Evolutionary conservation across 1,140 invertebrate genomes (phyloP).

Genomic region (Palaemon carinicauda): DNA sequence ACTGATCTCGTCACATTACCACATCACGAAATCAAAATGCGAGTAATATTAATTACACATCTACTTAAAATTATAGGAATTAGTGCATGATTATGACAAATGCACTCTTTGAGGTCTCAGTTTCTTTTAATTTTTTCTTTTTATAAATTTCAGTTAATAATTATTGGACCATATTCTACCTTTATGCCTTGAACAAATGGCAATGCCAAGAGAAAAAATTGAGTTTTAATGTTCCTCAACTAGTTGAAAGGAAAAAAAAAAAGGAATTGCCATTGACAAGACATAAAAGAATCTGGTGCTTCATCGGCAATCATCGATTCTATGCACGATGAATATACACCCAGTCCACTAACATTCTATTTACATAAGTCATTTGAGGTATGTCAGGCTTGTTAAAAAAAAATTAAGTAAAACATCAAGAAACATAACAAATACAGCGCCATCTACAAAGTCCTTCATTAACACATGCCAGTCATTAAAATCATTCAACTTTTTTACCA

Average conservation of each 20-base stretch:
- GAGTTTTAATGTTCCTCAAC: no score
- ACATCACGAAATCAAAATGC: slow-evolving; percentile 48
- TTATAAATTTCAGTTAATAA: neutral
- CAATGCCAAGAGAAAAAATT: no score
- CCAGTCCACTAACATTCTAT: slow-evolving; percentile 47
- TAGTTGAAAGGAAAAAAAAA: no score
- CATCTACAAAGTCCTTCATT: no score
- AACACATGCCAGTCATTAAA: no score
- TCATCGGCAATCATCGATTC: neutral
- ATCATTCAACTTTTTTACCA: no score
- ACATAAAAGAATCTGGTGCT: slow-evolving; percentile 6
- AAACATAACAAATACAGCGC: slow-evolving; percentile 44
- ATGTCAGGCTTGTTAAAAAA: slow-evolving; percentile 49
- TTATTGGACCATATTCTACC: no score
- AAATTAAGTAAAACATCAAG: slow-evolving; percentile 22
- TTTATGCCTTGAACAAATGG: no score
- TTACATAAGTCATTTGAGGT: slow-evolving; percentile 51
- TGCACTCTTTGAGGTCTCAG: slow-evolving; percentile 47
- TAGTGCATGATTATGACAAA: slow-evolving; percentile 52
- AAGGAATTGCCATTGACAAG: neutral
- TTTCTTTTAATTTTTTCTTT: slow-evolving; percentile 41
- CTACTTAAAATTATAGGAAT: slow-evolving; percentile 57
- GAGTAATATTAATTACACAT: slow-evolving; percentile 44
- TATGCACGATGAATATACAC: slow-evolving; percentile 24
- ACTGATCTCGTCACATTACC: slow-evolving; percentile 38